Evolutionary conservation across 2,797 vertebrate species (phyloP).

Genomic region (Aselliscus stoliczkanus): DNA sequence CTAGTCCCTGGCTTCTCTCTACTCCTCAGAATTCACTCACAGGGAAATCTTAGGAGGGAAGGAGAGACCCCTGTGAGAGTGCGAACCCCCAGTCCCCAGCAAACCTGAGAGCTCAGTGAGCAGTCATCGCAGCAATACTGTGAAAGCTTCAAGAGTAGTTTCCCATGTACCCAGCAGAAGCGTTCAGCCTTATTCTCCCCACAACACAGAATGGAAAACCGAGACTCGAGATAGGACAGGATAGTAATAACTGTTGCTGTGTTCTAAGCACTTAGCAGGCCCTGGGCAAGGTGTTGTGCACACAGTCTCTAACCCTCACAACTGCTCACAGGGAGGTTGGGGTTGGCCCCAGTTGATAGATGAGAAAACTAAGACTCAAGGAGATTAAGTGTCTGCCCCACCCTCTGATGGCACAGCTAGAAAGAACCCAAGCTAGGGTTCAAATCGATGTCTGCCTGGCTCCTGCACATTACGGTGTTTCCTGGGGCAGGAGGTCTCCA

Average conservation of each 20-base stretch:
- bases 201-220: background rate
- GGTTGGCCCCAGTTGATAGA: background rate
- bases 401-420: background rate
- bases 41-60: background rate
- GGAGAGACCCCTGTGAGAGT: background rate
- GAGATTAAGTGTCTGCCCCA: background rate
- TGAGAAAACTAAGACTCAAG: background rate
- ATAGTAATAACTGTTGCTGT: fast-evolving
- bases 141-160: background rate
- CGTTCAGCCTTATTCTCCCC: background rate
- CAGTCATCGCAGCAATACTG: background rate
- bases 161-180: background rate
- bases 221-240: background rate
- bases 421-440: background rate
- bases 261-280: background rate
- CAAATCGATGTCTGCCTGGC: background rate
- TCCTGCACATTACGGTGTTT: background rate
- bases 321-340: background rate
- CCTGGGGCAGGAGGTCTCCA: background rate
- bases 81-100: background rate
- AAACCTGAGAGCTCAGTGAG: background rate
- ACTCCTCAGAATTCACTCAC: background rate
- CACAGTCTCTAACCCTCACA: background rate
- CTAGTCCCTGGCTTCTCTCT: background rate
- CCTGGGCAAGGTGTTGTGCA: background rate